A percentile compares a stretch with the other conserved stretches of the same genome.
These are phyloP conservation scores for Morinoia aosen DNA, from an alignment of 2,888 invertebrate species.

Conservation along the genomic window DNA sequence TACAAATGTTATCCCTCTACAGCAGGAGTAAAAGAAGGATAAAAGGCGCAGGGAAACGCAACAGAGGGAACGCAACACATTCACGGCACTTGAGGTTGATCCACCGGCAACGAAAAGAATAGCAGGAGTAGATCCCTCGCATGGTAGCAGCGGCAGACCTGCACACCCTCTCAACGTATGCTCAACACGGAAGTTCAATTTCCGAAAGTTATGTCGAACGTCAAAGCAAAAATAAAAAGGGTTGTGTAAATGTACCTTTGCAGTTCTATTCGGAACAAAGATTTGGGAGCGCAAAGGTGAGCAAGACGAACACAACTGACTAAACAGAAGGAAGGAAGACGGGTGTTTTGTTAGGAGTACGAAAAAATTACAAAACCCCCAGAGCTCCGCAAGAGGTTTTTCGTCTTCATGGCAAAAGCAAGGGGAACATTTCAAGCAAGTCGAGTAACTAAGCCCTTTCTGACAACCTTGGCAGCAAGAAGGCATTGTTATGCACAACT, in stretches of 20 bases:
- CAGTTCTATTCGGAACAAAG: neutral
- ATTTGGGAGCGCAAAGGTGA: neutral
- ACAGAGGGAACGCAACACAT: neutral
- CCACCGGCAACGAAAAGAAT: neutral
- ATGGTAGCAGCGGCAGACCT: neutral
- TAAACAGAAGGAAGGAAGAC: neutral
- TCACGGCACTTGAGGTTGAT: neutral
- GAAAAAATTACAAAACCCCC: too few species aligned
- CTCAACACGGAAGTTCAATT: conserved; percentile 35
- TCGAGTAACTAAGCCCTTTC: too few species aligned
- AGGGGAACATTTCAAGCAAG: too few species aligned
- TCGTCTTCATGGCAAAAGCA: too few species aligned
- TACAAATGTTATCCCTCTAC: neutral
- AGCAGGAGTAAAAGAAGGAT: neutral
- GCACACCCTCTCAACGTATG: neutral
- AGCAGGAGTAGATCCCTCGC: neutral
- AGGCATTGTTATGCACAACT: too few species aligned
- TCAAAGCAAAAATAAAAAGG: neutral
- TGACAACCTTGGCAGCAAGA: too few species aligned
- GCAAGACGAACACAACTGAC: neutral
- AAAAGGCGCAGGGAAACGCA: neutral
- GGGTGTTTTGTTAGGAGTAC: neutral
- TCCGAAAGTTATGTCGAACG: conserved; percentile 33
- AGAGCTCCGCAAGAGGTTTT: too few species aligned
- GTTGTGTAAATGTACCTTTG: neutral